phyloP scores from a whole-genome alignment of 2,888 invertebrate genomes.

The Agriopis marginaria region DNA sequence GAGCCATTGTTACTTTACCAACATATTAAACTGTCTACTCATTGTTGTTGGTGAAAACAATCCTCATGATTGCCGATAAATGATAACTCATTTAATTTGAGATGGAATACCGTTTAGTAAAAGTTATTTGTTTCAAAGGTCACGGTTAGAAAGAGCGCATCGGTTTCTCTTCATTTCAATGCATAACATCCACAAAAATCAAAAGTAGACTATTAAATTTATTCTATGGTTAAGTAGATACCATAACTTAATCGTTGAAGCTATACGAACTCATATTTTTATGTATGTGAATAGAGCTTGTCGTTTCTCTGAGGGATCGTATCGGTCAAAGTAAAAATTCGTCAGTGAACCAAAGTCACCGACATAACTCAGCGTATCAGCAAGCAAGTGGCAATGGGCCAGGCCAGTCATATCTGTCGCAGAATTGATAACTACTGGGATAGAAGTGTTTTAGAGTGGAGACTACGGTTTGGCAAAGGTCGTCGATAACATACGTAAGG shows the following conservation, averaged over 20 bases:
- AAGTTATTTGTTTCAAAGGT: constrained; percentile 67
- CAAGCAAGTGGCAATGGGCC: too few relatives aligned
- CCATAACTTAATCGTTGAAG: neutral
- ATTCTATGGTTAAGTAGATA: neutral
- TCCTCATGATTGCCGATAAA: constrained; percentile 58
- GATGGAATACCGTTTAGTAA: constrained; percentile 64
- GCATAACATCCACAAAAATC: neutral
- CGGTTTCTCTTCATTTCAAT: constrained; percentile 47
- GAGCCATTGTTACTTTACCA: constrained; percentile 43
- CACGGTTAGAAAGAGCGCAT: constrained; percentile 55
- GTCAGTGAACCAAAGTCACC: too few relatives aligned
- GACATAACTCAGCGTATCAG: too few relatives aligned
- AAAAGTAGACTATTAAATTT: neutral
- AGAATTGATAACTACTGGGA: too few relatives aligned
- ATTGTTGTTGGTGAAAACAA: constrained; percentile 75
- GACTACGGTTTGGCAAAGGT: too few relatives aligned
- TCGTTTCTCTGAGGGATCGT: too few relatives aligned
- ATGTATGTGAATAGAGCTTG: too few relatives aligned
- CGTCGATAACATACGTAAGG: too few relatives aligned
- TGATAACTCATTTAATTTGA: constrained; percentile 71
- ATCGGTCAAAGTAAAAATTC: too few relatives aligned
- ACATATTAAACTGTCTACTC: constrained; percentile 61
- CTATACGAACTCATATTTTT: too few relatives aligned
- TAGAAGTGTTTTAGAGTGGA: too few relatives aligned
- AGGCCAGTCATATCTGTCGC: too few relatives aligned